Conservation (phyloP, 2,888 invertebrate species). For the Subacronicta megacephala region DNA sequence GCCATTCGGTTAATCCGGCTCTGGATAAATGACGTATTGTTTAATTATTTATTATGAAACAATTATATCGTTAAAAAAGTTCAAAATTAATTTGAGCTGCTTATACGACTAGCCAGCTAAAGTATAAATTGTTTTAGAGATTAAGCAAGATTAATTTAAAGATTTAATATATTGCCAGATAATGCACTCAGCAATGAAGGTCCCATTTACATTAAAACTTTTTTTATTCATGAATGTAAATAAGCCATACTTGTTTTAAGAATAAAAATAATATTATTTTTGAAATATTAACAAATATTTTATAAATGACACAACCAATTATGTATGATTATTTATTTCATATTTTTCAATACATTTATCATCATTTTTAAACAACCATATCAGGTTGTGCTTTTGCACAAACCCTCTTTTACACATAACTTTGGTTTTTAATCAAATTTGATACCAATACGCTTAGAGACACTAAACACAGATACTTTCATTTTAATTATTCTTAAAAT, state of each 20-base stretch:
- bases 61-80: not conserved
- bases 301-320: conserved; percentile 35
- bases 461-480: conserved; percentile 73
- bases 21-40: not conserved
- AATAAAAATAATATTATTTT: conserved; percentile 24
- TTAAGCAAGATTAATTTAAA: no score
- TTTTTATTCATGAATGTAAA: conserved; percentile 32
- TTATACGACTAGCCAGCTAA: not conserved
- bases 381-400: conserved; percentile 52
- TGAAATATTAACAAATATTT: conserved; percentile 1
- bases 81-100: not conserved
- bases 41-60: conserved; percentile 16
- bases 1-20: no score
- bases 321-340: conserved; percentile 82
- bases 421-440: conserved; percentile 65
- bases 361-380: conserved; percentile 74
- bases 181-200: not conserved
- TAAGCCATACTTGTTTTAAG: conserved; percentile 15
- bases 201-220: not conserved
- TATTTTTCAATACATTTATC: conserved; percentile 77
- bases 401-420: conserved; percentile 60
- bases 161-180: not conserved
- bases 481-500: conserved; percentile 71
- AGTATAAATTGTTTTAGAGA: no score
- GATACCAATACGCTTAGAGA: conserved; percentile 63